Percentiles rank a stretch among this genome's conserved stretches.
Conservation (phyloP, 2,888 invertebrate genomes). For the Troides aeacus region DNA sequence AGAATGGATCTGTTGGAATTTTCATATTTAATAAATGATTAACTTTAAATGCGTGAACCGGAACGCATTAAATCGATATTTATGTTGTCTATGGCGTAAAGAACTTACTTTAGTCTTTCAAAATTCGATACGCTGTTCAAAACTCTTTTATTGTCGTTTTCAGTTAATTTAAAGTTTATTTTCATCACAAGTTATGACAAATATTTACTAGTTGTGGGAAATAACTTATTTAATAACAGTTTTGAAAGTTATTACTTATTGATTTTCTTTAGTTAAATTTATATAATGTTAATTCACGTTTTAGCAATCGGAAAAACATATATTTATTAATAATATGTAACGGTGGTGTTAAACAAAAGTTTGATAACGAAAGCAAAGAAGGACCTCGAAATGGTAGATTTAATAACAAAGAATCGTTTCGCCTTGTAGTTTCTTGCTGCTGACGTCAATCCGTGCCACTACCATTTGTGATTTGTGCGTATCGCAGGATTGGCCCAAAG, state of each 20-base stretch:
- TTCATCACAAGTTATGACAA: neutral
- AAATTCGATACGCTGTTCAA: neutral
- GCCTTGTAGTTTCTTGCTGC: conserved; percentile 10
- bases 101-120: neutral
- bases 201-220: no score
- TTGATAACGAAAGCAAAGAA: conserved; percentile 10
- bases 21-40: conserved; percentile 4
- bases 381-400: conserved; percentile 8
- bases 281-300: no score
- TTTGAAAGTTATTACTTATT: no score
- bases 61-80: neutral
- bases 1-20: no score
- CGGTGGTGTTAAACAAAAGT: neutral
- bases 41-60: neutral
- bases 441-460: conserved; percentile 6
- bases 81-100: neutral
- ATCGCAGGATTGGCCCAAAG: neutral
- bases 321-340: no score
- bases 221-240: no score
- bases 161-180: neutral
- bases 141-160: neutral
- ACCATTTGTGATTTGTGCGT: neutral
- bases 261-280: no score
- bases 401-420: conserved; percentile 17
- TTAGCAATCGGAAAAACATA: no score